Conservation (phyloP, 2,113 vertebrate genomes). For the Aegypius monachus region DNA sequence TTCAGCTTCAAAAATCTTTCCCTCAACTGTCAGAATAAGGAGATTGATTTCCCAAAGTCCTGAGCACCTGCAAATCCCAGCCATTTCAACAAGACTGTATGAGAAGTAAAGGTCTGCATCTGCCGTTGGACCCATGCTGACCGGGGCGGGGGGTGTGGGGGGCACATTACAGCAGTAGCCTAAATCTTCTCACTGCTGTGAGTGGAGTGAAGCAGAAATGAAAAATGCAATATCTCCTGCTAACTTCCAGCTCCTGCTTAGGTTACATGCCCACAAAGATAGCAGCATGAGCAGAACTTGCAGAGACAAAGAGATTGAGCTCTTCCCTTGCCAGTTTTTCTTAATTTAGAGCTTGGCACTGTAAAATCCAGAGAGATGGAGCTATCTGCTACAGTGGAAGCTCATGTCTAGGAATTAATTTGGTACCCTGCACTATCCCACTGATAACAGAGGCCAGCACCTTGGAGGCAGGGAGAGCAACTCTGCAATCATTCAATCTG, state of each 20-base stretch:
- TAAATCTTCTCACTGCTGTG: neutral
- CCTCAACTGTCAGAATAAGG: neutral
- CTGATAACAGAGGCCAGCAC: slow-evolving; percentile 10
- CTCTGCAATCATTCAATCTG: slow-evolving; percentile 16
- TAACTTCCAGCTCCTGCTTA: neutral
- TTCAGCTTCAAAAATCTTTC: neutral
- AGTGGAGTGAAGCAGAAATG: neutral
- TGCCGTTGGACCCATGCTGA: neutral
- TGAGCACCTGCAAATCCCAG: neutral
- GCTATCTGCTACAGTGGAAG: neutral
- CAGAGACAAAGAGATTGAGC: neutral
- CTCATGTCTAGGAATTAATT: slow-evolving; percentile 1
- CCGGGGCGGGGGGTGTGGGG: no score
- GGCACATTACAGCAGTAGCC: neutral
- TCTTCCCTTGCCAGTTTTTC: neutral
- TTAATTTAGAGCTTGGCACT: slow-evolving; percentile 14
- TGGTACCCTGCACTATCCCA: neutral
- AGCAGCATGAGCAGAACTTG: neutral
- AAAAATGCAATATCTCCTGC: neutral
- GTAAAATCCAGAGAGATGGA: neutral
- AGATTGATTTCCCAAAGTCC: neutral
- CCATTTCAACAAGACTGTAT: neutral
- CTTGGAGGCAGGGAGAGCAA: neutral
- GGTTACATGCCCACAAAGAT: neutral
- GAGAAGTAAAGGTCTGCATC: neutral